These are phyloP conservation scores for Periophthalmodon schlosseri DNA, from an alignment of 2,113 vertebrate species.

Conservation along the genomic window DNA sequence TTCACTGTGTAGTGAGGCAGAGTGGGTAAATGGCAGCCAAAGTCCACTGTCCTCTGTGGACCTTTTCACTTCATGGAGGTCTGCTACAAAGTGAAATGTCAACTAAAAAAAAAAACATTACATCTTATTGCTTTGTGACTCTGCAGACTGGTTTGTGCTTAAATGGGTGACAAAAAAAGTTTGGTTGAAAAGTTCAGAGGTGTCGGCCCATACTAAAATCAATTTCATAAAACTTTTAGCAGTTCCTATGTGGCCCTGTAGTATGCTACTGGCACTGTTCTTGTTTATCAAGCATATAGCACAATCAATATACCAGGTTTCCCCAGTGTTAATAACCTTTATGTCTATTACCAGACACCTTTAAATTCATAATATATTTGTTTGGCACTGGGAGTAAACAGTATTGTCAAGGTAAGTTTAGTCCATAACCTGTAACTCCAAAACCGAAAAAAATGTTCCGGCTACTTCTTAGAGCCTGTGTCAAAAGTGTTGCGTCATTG, in stretches of 20 bases:
- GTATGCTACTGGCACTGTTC: constrained; percentile 24
- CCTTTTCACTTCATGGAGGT: constrained; percentile 16
- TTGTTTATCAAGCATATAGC: constrained; percentile 27
- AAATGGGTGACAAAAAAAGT: constrained; percentile 31
- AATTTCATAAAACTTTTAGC: constrained; percentile 28
- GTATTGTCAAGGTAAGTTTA: too few relatives aligned
- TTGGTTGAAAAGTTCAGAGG: constrained; percentile 37
- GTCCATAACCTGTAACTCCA: too few relatives aligned
- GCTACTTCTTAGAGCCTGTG: too few relatives aligned
- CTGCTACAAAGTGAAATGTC: constrained; percentile 37
- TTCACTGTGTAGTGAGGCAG: neutral
- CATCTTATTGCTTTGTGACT: neutral
- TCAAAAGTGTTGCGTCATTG: too few relatives aligned
- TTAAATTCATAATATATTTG: constrained; percentile 35
- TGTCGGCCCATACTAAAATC: constrained; percentile 31
- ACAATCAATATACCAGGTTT: constrained; percentile 40
- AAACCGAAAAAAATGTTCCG: too few relatives aligned
- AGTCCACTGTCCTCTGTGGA: neutral
- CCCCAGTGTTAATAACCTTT: constrained; percentile 15
- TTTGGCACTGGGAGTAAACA: too few relatives aligned
- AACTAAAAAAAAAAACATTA: constrained; percentile 24
- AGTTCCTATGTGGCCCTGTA: neutral
- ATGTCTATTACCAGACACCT: constrained; percentile 13
- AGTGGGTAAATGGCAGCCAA: neutral
- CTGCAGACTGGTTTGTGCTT: constrained; percentile 17